These are phyloP conservation scores for Neotoxoptera formosana DNA, from an alignment of 1,140 invertebrate species.

Conservation along the genomic window DNA sequence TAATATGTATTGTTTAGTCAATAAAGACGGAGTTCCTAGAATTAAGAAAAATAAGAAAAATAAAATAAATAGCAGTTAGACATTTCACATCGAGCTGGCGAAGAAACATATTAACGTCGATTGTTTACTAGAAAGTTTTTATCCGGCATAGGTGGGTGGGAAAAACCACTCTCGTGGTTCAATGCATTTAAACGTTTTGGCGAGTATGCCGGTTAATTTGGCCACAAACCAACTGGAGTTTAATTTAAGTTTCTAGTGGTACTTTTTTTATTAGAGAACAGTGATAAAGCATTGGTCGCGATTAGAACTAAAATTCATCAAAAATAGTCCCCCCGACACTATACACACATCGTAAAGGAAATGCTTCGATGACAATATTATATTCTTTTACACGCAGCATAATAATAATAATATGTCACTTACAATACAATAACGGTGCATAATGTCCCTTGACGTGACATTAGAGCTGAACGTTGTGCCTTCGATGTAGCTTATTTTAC, in stretches of 20 bases:
- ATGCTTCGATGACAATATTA: not conserved
- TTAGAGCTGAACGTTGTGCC: conserved; percentile 7
- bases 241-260: conserved; percentile 51
- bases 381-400: not conserved
- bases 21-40: not conserved
- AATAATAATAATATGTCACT: not conserved
- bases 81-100: not conserved
- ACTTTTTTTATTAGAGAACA: conserved; percentile 6
- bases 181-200: conserved; percentile 55
- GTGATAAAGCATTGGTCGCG: conserved; percentile 19
- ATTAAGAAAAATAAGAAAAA: conserved; percentile 28
- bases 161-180: conserved; percentile 50
- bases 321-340: not conserved
- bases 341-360: not conserved
- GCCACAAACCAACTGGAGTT: conserved; percentile 49
- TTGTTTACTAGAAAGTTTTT: conserved; percentile 45
- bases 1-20: not conserved
- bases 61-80: conserved; percentile 13
- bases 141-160: not conserved
- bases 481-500: conserved; percentile 28
- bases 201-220: conserved; percentile 55
- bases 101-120: conserved; percentile 44
- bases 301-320: conserved; percentile 22
- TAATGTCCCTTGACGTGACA: conserved; percentile 12
- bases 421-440: not conserved